Evolutionary conservation across 2,113 vertebrate genomes (phyloP), one percentile per base, ranked within the genome.

Genomic region (Labeo rohita): DNA sequence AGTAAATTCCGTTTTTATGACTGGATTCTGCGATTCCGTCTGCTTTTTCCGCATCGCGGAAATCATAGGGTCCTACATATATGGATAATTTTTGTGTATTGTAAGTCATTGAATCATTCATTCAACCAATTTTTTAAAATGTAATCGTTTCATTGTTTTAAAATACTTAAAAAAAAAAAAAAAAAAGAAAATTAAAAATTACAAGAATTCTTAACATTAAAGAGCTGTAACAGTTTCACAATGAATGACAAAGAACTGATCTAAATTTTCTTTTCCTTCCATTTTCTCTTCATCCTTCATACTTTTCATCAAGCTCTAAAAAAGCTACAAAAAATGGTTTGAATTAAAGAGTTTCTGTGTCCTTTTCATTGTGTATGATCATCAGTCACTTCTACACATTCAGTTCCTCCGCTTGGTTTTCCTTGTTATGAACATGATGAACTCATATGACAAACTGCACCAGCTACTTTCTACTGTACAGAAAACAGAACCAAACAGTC

Each of bases 401-500:
- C 5, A 23, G 23, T 54, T 36, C 8, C 16, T 54, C 49, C 5
- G 13, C 13, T n/a, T 10, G 15, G 36, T 77, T 34, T 15, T 52
- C 18, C 3, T 50, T 54, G 28, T 6, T 16, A 34, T 21, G 34
- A 54, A 54, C 47, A 36, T 28, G 49, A 77, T 10, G 4, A 77
- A 54, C 28, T 52, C 47, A 23, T 28, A 76, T 28, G 47, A 75
- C 73, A 15, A 23, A 23, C 72, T 74, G 18, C 6, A 74, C 72
- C 18, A 74, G 3, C 43, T 75, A 28, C 47, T 49, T 28, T 8
- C n/a, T 18, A 34, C 66, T 28, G 49, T 47, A 75, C 65, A 50
- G 11, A 59, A 68, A 87, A 76, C 61, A 47, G 18, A 34, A 72
- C 80, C 52, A 83, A 86, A 83, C 16, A 28, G 75, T 10, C 7